Base-by-base conservation (phyloP, 2,888 invertebrate species). In the Axea sp. region DNA sequence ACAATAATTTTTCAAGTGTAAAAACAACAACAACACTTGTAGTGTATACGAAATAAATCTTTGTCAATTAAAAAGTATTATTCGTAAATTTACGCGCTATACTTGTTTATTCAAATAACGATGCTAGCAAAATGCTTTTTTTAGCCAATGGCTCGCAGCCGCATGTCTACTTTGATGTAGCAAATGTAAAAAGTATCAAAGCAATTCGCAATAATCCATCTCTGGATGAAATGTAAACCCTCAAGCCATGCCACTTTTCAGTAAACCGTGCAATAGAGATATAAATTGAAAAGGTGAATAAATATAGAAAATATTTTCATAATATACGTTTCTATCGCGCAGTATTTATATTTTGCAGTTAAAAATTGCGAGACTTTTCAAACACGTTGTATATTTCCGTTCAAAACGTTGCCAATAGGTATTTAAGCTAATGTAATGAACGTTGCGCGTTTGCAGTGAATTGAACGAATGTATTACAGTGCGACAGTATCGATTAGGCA, bases 141-240 rank as follows among this genome's bases (percentile, higher is more conserved):
- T 1, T 19, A 11, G 15, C 22, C 30, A n/a, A 59, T 59, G 28
- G 22, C 39, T 37, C 37, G 11, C 8, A 35, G 35, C 17, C 30
- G 26, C 35, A 9, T 17, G 26, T 12, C 26, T 12, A 37, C 31
- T 45, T 60, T 60, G 26, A 43, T 17, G 28, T 17, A 15, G 30
- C 12, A 35, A 60, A 37, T 3, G 17, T 9, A 37, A 60, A 60
- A 37, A 47, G 19, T 47, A 37, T 41, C 43, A 43, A 57, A 57
- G 57, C 43, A 30, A 47, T 47, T 47, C 47, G 24, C 37, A 47
- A 60, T 45, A 59, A 59, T 45, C 59, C 45, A 45, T 45, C 59
- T 45, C 26, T 26, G 35, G 28, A 45, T 35, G 35, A 59, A 59
- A 59, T 17, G 59, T 28, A 43, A 26, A 26, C 59, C 45, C 45